Percentiles rank a stretch among this genome's conserved stretches.
phyloP scores from a whole-genome alignment of 1,140 invertebrate genomes.

The Hirudo medicinalis region DNA sequence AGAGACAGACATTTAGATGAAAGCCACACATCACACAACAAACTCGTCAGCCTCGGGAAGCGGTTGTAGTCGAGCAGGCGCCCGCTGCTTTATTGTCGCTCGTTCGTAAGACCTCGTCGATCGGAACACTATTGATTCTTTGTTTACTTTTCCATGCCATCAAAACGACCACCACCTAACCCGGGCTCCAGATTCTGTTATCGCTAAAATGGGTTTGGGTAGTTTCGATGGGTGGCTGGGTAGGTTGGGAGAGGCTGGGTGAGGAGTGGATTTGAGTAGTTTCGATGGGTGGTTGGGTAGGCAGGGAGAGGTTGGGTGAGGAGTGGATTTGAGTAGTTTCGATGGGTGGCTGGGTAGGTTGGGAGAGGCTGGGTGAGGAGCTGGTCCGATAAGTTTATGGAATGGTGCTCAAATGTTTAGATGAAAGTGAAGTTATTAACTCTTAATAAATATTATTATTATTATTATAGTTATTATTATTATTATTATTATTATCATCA shows the following conservation, averaged over 20 bases:
- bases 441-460: too few species aligned
- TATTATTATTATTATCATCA: too few species aligned
- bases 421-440: too few species aligned
- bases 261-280: not conserved
- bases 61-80: too few species aligned
- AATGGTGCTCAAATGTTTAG: too few species aligned
- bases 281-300: too few species aligned
- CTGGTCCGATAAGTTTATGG: too few species aligned
- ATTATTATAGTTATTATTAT: too few species aligned
- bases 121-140: not conserved
- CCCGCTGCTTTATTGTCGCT: not conserved
- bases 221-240: not conserved
- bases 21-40: not conserved
- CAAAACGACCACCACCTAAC: not conserved
- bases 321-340: not conserved
- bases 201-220: not conserved
- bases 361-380: too few species aligned
- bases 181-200: not conserved
- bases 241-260: too few species aligned
- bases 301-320: too few species aligned
- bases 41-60: not conserved
- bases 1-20: not conserved
- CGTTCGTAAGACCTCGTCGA: not conserved
- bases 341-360: too few species aligned
- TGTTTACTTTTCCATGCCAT: slow-evolving; percentile 2